A percentile compares a stretch with the other conserved stretches of the same genome.
Conservation (phyloP, 30 jellyfish, hydroid and myxozoan species). For the Phacellophora camtschatica region DNA sequence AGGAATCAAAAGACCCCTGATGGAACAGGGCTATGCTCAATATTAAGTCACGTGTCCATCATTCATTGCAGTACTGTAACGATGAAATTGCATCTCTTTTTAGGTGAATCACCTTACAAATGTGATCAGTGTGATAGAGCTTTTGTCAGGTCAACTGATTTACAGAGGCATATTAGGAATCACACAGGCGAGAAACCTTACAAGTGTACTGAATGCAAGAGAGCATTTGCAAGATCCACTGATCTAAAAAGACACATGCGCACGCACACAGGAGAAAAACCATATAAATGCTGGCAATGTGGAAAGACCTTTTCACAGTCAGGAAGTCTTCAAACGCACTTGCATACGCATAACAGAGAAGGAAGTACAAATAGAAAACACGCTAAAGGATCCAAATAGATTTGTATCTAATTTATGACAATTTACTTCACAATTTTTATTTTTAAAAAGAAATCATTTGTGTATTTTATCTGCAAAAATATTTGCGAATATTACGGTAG, state of each 20-base stretch:
- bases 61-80: too few relatives aligned
- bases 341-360: constrained; percentile 82
- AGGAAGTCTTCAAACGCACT: constrained; percentile 82
- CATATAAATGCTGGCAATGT: constrained; percentile 87
- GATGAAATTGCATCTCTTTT: too few relatives aligned
- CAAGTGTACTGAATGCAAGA: constrained; percentile 91
- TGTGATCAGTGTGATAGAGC: constrained; percentile 99
- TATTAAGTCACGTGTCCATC: too few relatives aligned
- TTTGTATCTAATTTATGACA: neutral
- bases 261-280: constrained; percentile 98
- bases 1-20: too few relatives aligned
- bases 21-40: too few relatives aligned
- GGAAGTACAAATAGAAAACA: constrained; percentile 31
- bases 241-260: constrained; percentile 98
- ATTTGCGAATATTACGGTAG: too few relatives aligned
- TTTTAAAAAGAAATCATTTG: too few relatives aligned
- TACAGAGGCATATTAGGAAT: constrained; percentile 95
- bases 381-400: constrained; percentile 45
- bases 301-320: constrained; percentile 88
- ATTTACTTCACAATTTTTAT: too few relatives aligned
- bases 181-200: constrained; percentile 99
- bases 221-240: constrained; percentile 99
- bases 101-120: constrained; percentile 98
- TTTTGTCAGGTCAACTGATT: constrained; percentile 98
- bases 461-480: too few relatives aligned